phyloP scores from a whole-genome alignment of 2,113 vertebrate genomes.

The Burhinus bistriatus region DNA sequence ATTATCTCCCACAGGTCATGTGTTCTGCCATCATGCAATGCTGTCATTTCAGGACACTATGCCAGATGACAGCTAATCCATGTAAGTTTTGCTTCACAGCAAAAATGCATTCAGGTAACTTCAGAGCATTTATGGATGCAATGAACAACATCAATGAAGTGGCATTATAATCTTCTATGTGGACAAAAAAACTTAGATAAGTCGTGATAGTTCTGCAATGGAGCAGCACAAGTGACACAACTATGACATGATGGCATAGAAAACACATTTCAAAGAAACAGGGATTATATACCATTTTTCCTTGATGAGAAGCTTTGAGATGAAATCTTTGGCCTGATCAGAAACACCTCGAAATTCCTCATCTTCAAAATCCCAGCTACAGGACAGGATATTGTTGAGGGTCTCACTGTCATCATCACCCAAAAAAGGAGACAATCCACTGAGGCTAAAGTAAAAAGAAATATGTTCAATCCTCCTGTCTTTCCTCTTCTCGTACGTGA shows the following conservation, averaged over 20 bases:
- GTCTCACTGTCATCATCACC: slow-evolving; percentile 95
- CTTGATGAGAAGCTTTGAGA: slow-evolving; percentile 92
- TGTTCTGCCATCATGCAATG: neutral
- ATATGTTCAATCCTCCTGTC: neutral
- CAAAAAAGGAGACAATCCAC: slow-evolving; percentile 93
- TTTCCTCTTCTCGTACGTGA: neutral
- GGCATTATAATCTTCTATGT: neutral
- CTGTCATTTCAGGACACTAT: neutral
- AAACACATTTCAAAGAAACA: neutral
- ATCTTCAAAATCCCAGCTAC: slow-evolving; percentile 92
- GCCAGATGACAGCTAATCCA: neutral
- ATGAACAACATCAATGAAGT: neutral
- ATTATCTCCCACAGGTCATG: neutral
- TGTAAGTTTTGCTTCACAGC: neutral
- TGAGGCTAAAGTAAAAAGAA: slow-evolving; percentile 78
- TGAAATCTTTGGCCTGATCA: slow-evolving; percentile 93
- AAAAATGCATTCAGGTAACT: neutral
- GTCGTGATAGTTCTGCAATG: neutral
- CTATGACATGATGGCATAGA: neutral
- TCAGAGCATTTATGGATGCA: neutral
- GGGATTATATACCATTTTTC: slow-evolving; percentile 85
- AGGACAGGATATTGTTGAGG: slow-evolving; percentile 92
- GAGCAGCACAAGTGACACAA: neutral
- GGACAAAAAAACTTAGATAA: neutral
- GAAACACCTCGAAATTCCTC: slow-evolving; percentile 89